Evolutionary conservation across 2,888 invertebrate genomes (phyloP), one percentile per base, ranked within the genome.

Genomic region (Thymelicus acteon): DNA sequence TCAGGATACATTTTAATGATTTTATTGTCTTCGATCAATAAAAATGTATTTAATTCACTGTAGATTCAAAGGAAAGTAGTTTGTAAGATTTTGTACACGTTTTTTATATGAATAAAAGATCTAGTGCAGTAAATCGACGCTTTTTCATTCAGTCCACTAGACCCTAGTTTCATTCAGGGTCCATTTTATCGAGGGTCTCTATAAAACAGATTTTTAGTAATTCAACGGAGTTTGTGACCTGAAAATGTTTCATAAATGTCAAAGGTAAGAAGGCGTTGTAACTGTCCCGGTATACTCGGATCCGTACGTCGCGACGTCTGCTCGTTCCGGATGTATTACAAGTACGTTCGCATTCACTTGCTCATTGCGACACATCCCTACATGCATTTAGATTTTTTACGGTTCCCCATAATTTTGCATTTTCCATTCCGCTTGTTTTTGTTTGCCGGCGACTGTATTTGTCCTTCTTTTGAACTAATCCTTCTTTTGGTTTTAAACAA

Each of bases 281-380:
- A 57, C 58, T 69, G 69, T 69, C 67, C 49, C 40, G 24, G 62
- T 40, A 58, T 48, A 8, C n/a, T n/a, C 61, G 49, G 52, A 68
- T 68, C 61, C 67, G 52, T 44, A 31, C 31, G 10, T 54, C 49
- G 47, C 44, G 62, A 65, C 39, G 78, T 76, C 82, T 81, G 80
- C 84, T 86, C 82, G 81, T 75, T 72, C 87, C 88, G 89, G 88
- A 89, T 85, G 83, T 80, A 80, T 79, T 78, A 80, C 79, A 79
- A 80, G 79, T 78, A 80, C 79, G 79, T 79, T 82, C 79, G 75
- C 78, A 80, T 71, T 60, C 74, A 74, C 72, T 52, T 72, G 62
- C 60, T 31, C 64, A 24, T 52, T 31, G 44, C 44, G 37, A 52
- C 44, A 8, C 48, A 19, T 48, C 58, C 58, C 57, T 62, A 62